These are phyloP conservation scores for Scyliorhinus canicula DNA, from an alignment of 2,797 vertebrate species.

Conservation along the genomic window DNA sequence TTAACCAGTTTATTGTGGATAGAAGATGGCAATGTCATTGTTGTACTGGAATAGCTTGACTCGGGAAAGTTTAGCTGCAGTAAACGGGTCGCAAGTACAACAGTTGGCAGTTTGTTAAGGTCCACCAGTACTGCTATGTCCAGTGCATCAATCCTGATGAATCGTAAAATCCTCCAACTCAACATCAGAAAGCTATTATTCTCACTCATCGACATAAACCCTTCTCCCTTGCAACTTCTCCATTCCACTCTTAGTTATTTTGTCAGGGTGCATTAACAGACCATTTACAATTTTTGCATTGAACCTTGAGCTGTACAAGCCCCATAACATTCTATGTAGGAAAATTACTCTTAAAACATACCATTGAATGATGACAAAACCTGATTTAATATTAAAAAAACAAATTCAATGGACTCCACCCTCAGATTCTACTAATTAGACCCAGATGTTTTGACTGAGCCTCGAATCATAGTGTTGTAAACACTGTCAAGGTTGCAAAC, in stretches of 20 bases:
- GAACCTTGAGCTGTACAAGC: not conserved
- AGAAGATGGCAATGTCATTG: not conserved
- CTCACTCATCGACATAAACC: not conserved
- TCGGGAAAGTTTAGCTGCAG: not conserved
- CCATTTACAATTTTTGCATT: not conserved
- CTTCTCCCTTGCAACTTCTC: not conserved
- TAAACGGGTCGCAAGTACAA: not conserved
- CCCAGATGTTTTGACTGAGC: not conserved
- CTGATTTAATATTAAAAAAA: not conserved
- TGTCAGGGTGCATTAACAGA: not conserved
- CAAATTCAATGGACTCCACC: not conserved
- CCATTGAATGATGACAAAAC: not conserved
- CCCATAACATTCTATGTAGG: not conserved
- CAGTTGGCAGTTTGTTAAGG: not conserved
- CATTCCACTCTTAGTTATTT: not conserved
- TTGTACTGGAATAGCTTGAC: not conserved
- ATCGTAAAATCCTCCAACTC: not conserved
- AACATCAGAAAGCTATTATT: not conserved
- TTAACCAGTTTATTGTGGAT: not conserved
- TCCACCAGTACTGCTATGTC: not conserved
- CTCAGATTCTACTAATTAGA: not conserved
- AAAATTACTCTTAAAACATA: not conserved
- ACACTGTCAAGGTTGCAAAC: not conserved
- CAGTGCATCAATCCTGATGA: not conserved
- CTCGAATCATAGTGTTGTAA: not conserved